Percentiles rank a stretch among this genome's conserved stretches.
Conservation (phyloP, 2,113 vertebrate genomes). For the Pseudopipra pipra region DNA sequence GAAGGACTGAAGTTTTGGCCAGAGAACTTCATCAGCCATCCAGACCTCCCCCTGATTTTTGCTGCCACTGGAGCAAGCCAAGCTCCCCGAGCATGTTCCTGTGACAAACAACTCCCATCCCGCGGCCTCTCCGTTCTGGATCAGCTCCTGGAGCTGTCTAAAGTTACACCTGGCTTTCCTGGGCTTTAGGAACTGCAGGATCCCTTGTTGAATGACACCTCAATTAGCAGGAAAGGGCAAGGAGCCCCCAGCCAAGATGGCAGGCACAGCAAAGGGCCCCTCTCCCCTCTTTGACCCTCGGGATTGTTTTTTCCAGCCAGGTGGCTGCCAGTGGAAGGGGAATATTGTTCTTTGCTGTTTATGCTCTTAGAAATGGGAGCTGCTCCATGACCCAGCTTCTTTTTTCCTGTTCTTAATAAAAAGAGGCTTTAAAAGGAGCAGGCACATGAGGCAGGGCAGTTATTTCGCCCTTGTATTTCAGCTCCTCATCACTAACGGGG, state of each 20-base stretch:
- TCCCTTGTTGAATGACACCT: constrained; percentile 13
- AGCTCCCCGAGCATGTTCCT: not conserved
- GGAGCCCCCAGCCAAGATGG: not conserved
- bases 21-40: too few relatives aligned
- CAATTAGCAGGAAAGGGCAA: constrained; percentile 12
- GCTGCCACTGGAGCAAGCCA: not conserved
- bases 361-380: not conserved
- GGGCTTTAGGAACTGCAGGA: not conserved
- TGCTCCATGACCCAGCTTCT: not conserved
- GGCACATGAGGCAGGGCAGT: not conserved
- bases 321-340: not conserved
- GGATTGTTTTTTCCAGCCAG: not conserved
- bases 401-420: not conserved
- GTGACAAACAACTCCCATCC: not conserved
- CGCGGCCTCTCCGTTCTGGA: not conserved
- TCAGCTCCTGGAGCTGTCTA: not conserved
- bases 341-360: not conserved
- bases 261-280: not conserved
- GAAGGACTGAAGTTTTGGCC: too few relatives aligned
- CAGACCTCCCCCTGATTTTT: too few relatives aligned
- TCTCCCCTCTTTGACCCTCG: not conserved
- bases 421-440: not conserved
- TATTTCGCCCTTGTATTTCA: not conserved
- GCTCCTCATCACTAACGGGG: not conserved
- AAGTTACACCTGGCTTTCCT: not conserved